A percentile compares a stretch with the other conserved stretches of the same genome.
Conservation (phyloP, 2,888 invertebrate species). For the Zonitis immaculata region DNA sequence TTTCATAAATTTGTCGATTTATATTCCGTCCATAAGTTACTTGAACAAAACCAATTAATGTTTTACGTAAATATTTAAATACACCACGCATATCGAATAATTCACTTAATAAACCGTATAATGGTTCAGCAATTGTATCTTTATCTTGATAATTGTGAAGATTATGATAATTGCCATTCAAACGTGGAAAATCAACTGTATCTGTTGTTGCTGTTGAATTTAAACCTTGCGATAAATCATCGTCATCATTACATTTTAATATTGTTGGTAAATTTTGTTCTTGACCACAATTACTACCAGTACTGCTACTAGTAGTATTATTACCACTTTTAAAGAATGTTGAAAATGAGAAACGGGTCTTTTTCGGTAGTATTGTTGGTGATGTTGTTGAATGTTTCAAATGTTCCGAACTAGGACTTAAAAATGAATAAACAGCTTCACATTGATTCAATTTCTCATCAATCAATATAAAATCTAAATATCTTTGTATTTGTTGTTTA, state of each 20-base stretch:
- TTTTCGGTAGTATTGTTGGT: constrained; percentile 61
- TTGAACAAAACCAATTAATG: constrained; percentile 86
- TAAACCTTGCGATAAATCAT: constrained; percentile 73
- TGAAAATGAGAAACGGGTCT: constrained; percentile 79
- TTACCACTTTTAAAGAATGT: constrained; percentile 70
- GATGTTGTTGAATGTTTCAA: constrained; percentile 67
- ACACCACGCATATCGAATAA: constrained; percentile 87
- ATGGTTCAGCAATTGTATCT: constrained; percentile 85
- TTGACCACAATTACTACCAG: constrained; percentile 29
- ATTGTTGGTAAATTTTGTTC: constrained; percentile 32
- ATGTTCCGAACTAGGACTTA: constrained; percentile 89
- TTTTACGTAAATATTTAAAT: constrained; percentile 81
- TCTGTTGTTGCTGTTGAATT: constrained; percentile 57
- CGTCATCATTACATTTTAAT: constrained; percentile 68
- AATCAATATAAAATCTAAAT: constrained; percentile 79
- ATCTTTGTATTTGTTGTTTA: constrained; percentile 77
- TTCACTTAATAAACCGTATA: constrained; percentile 83
- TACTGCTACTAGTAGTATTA: constrained; percentile 1
- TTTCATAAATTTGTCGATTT: constrained; percentile 85
- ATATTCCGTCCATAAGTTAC: constrained; percentile 61
- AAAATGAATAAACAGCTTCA: constrained; percentile 84
- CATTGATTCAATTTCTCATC: constrained; percentile 83
- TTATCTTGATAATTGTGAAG: constrained; percentile 59
- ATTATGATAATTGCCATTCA: constrained; percentile 37
- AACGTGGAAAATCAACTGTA: constrained; percentile 38